Base-by-base conservation (phyloP, 2,113 vertebrate species). In the Bubo bubo region DNA sequence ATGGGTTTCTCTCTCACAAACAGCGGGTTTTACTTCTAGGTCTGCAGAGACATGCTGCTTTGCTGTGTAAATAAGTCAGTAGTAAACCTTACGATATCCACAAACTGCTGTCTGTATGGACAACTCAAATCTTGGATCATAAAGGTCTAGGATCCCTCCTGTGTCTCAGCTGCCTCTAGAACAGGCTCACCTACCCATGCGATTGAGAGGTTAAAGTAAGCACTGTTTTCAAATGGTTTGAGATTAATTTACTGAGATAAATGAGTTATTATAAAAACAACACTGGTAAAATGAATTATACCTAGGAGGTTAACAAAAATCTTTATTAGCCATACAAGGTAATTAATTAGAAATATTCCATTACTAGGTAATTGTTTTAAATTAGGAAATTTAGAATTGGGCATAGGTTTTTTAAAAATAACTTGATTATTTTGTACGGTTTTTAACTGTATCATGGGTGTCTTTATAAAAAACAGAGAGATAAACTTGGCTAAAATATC, bases 281-380 rank as follows among this genome's bases (percentile, higher is more conserved):
- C 77, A 14, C 28, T 21, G n/a, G 2, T 55, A 8, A 86, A 72
- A 63, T 5, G 21, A 59, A 30, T 21, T 62, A 2, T 26, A 86
- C 50, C 68, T 85, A 37, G 50, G 70, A 77, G 82, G 45, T 59
- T 62, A 71, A 56, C 56, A 73, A 45, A 87, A 70, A 79, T 41
- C 82, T 94, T 74, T 74, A 70, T 9, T 9, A 47, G 60, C 15
- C 55, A 23, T 34, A 30, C 34, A 10, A 52, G 45, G 66, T 66
- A 93, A 88, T 88, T 88, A 20, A 88, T 74, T 86, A 93, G 56
- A 63, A 77, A 64, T 55, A 79, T 56, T 59, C 74, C 47, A n/a
- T 74, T 81, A 58, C 55, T 30, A 45, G 56, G 34, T 58, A 88
- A 74, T 74, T 15, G 62, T 27, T 56, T 77, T 26, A 56, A 74